Conservation (phyloP, 1,140 invertebrate genomes). For the Aporrectodea caliginosa region DNA sequence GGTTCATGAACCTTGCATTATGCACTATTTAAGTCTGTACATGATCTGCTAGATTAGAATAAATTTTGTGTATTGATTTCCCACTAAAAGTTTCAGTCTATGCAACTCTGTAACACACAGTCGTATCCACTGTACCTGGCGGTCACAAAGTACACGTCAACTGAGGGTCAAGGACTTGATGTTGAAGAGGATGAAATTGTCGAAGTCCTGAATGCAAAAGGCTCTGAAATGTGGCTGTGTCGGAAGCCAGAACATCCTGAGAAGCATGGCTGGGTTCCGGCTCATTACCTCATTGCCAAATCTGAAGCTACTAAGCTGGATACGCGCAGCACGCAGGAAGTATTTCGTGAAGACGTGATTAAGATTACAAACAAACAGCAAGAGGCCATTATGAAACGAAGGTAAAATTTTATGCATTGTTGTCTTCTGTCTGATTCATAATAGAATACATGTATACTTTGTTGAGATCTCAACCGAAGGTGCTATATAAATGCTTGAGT, state of each 20-base stretch:
- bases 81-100: too few species aligned
- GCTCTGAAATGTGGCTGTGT: constrained; percentile 55
- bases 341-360: constrained; percentile 48
- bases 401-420: too few species aligned
- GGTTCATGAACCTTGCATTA: too few species aligned
- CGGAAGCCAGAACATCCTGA: constrained; percentile 47
- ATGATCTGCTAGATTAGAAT: too few species aligned
- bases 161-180: constrained; percentile 64
- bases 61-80: too few species aligned
- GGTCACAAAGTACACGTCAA: not conserved
- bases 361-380: constrained; percentile 53
- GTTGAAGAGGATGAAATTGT: constrained; percentile 81
- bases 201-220: constrained; percentile 67
- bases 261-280: constrained; percentile 76
- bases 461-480: too few species aligned
- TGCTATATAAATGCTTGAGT: too few species aligned
- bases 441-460: too few species aligned
- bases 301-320: constrained; percentile 36
- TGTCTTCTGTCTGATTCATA: too few species aligned
- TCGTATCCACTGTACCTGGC: not conserved
- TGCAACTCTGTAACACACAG: too few species aligned
- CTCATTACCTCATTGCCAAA: constrained; percentile 65
- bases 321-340: constrained; percentile 52
- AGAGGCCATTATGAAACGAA: constrained; percentile 57
- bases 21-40: too few species aligned